Conservation (phyloP, 2,113 vertebrate species). For the Calyptommatus sinebrachiatus region DNA sequence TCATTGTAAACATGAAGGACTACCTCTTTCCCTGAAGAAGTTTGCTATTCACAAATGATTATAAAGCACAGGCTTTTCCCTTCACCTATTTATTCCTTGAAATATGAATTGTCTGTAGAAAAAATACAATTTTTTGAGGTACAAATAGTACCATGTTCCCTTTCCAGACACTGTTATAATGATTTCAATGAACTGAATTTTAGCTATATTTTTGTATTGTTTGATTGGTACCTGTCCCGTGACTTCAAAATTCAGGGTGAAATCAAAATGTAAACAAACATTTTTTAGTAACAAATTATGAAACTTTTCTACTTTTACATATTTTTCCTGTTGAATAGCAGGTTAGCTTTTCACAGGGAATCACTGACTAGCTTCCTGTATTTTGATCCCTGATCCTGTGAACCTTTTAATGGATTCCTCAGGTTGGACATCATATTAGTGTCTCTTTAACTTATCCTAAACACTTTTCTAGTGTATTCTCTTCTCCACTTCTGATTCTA, state of each 20-base stretch:
- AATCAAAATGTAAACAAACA: too few species aligned
- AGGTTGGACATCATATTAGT: neutral
- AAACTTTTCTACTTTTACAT: neutral
- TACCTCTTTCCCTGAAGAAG: neutral
- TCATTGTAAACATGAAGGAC: neutral
- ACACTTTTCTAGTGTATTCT: neutral
- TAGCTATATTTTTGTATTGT: too few species aligned
- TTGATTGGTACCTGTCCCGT: too few species aligned
- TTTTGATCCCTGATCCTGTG: neutral
- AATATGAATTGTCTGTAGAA: neutral
- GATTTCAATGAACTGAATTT: neutral
- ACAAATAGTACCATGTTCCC: too few species aligned
- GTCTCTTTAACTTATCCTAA: neutral
- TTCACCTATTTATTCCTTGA: neutral
- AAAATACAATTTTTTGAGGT: neutral
- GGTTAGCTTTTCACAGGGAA: neutral
- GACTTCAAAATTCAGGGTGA: too few species aligned
- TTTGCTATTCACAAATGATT: neutral
- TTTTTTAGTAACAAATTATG: too few species aligned
- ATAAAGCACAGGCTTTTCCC: neutral
- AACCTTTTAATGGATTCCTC: neutral
- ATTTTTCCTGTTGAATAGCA: neutral
- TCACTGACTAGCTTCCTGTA: neutral
- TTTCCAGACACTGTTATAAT: neutral
- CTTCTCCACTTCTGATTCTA: neutral